Evolutionary conservation across 1,140 invertebrate species (phyloP).

Genomic region (Polypedilum pembai): DNA sequence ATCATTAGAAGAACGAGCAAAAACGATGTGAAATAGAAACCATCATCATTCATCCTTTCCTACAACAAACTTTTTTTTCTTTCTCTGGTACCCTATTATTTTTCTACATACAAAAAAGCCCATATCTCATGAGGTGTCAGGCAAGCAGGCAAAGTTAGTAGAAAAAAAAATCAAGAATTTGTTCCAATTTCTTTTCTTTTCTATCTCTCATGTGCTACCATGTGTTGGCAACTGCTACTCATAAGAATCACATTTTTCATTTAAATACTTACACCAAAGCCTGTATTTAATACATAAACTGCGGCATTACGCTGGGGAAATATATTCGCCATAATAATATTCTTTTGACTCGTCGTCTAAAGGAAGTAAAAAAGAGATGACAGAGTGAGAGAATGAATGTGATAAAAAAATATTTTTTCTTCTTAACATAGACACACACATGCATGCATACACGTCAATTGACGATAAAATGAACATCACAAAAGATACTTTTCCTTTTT

Average conservation of each 20-base stretch:
- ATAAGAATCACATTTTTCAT: no score
- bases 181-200: neutral
- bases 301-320: conserved; percentile 1
- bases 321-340: neutral
- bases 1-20: neutral
- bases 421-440: no score
- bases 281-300: conserved; percentile 1
- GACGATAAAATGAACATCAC: neutral
- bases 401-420: neutral
- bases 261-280: neutral
- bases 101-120: no score
- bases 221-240: neutral
- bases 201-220: neutral
- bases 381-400: neutral
- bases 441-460: neutral
- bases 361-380: neutral
- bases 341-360: neutral
- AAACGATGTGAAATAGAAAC: conserved; percentile 3
- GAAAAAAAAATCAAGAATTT: neutral
- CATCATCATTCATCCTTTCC: neutral
- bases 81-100: no score
- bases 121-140: no score
- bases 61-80: no score
- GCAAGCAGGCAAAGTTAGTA: no score
- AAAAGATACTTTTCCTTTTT: no score